Percentiles rank a stretch among this genome's conserved stretches.
Conservation (phyloP, 2,113 vertebrate genomes). For the Condylura cristata region DNA sequence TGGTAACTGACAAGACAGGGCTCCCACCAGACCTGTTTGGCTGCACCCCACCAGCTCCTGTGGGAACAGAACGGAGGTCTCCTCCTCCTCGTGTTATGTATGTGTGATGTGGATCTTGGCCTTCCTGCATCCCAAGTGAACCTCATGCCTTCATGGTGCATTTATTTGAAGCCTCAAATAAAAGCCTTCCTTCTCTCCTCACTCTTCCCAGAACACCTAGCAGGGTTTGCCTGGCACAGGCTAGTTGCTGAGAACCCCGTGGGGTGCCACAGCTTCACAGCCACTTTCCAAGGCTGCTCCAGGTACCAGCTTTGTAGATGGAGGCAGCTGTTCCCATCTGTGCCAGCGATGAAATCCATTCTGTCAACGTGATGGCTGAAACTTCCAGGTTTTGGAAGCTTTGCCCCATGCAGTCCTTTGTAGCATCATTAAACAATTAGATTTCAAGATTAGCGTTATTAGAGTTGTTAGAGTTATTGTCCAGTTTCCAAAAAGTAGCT, state of each 20-base stretch:
- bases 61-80: not conserved
- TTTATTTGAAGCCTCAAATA: too few species aligned
- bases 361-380: conserved; percentile 28
- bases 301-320: conserved; percentile 35
- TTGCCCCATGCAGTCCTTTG: conserved; percentile 39
- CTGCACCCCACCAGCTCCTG: too few species aligned
- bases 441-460: conserved; percentile 78
- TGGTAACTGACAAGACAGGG: too few species aligned
- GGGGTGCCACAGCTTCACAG: not conserved
- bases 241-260: not conserved
- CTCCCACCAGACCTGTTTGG: too few species aligned
- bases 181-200: not conserved
- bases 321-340: conserved; percentile 63
- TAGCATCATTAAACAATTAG: conserved; percentile 70
- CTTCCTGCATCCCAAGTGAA: not conserved
- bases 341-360: conserved; percentile 62
- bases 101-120: not conserved
- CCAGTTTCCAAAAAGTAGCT: conserved; percentile 79
- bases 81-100: not conserved
- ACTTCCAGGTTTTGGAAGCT: conserved; percentile 53
- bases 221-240: not conserved
- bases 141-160: not conserved
- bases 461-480: conserved; percentile 78
- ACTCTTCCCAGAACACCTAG: not conserved
- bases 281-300: not conserved